Conservation (phyloP, 2,113 vertebrate species). For the Ranitomeya imitator region DNA sequence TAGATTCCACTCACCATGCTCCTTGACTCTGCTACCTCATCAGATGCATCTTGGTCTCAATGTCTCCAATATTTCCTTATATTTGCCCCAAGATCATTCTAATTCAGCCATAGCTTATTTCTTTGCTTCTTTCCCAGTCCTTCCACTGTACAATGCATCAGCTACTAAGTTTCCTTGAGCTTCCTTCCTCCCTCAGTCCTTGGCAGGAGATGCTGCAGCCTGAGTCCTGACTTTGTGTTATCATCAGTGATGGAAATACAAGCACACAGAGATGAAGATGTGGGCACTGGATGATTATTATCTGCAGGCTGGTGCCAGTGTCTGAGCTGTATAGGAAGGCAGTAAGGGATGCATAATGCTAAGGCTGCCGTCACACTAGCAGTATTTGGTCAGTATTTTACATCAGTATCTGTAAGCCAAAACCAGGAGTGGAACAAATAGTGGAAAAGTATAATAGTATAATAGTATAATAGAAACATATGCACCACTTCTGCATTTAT, state of each 20-base stretch:
- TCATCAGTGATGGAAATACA: background rate
- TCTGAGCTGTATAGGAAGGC: background rate
- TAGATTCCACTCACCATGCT: background rate
- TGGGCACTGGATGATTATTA: background rate
- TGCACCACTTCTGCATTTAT: too few species aligned
- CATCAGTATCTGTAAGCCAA: too few species aligned
- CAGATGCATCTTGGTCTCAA: background rate
- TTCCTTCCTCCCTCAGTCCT: background rate
- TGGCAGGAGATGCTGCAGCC: background rate
- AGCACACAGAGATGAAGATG: background rate
- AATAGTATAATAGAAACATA: too few species aligned
- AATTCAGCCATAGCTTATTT: background rate
- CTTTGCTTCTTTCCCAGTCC: background rate
- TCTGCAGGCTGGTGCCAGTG: conserved; percentile 10
- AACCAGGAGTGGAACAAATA: too few species aligned
- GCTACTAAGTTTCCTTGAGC: background rate
- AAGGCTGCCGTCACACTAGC: too few species aligned
- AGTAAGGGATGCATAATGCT: background rate
- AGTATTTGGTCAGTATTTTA: too few species aligned
- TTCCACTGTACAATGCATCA: background rate
- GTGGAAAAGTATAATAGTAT: too few species aligned
- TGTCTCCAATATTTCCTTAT: background rate
- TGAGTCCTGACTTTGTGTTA: background rate
- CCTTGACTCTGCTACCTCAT: background rate
- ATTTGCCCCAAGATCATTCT: background rate